Evolutionary conservation across 2,797 vertebrate genomes (phyloP).

Genomic region (Xenopus petersii): DNA sequence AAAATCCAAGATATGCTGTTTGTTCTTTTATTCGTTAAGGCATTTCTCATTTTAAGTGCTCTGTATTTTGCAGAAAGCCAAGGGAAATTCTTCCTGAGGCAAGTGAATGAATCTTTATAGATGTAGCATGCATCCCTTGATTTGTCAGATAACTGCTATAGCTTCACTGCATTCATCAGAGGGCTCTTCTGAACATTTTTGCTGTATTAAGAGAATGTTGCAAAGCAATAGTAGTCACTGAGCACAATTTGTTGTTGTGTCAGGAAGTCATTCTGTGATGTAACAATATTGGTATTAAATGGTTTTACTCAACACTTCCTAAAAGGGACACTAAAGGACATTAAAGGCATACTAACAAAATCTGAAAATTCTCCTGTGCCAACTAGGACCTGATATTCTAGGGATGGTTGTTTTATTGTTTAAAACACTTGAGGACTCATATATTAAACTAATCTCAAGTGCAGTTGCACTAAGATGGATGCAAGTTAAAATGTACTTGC

Average conservation of each 20-base stretch:
- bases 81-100: conserved; percentile 33
- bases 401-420: too few species aligned
- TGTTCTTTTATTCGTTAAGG: conserved; percentile 25
- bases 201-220: conserved; percentile 27
- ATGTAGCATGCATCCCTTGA: conserved; percentile 26
- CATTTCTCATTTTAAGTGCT: conserved; percentile 40
- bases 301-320: not conserved
- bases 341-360: too few species aligned
- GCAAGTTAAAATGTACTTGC: too few species aligned
- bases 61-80: conserved; percentile 27
- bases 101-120: conserved; percentile 8
- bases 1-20: too few species aligned
- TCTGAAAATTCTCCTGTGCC: too few species aligned
- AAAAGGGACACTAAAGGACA: too few species aligned
- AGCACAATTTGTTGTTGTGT: conserved; percentile 30
- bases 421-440: too few species aligned
- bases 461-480: too few species aligned
- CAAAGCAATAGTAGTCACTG: conserved; percentile 20
- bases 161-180: conserved; percentile 17
- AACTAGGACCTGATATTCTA: too few species aligned
- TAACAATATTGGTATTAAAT: conserved; percentile 7
- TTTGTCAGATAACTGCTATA: conserved; percentile 27
- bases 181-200: conserved; percentile 13
- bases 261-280: conserved; percentile 14
- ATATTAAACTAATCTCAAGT: too few species aligned